Conservation (phyloP, 2,888 invertebrate species). For the Lasioglossum vierecki region DNA sequence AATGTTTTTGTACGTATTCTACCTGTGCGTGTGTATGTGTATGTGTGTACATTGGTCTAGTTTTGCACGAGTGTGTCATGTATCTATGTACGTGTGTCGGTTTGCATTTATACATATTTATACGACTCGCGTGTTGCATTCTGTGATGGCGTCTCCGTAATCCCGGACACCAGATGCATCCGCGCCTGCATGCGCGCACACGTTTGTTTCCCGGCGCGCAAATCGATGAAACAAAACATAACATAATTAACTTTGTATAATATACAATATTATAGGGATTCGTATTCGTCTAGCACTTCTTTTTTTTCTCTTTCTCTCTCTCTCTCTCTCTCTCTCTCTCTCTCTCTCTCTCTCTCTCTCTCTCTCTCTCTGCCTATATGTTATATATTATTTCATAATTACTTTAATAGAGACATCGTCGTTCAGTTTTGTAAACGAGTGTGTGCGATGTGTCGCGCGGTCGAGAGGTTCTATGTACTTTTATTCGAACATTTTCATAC, state of each 20-base stretch:
- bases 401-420: constrained; percentile 70
- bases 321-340: constrained; percentile 28
- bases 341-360: not conserved
- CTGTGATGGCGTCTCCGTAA: constrained; percentile 49
- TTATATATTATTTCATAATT: constrained; percentile 77
- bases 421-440: constrained; percentile 73
- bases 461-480: constrained; percentile 43
- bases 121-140: constrained; percentile 35
- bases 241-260: constrained; percentile 80
- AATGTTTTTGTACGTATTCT: not conserved
- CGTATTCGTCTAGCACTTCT: constrained; percentile 75
- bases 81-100: constrained; percentile 14
- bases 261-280: constrained; percentile 81
- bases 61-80: not conserved
- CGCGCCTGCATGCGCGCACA: constrained; percentile 63
- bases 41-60: constrained; percentile 5
- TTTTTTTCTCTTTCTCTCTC: constrained; percentile 9
- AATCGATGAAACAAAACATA: constrained; percentile 72
- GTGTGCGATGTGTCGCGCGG: constrained; percentile 64
- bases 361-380: constrained; percentile 68
- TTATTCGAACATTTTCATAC: constrained; percentile 32
- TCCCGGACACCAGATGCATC: constrained; percentile 55
- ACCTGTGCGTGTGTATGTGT: not conserved
- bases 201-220: constrained; percentile 42
- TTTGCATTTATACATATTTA: constrained; percentile 35